Evolutionary conservation across 30 jellyfish, hydroid and myxozoan genomes (phyloP).

Genomic region (Haliclystus octoradiatus): DNA sequence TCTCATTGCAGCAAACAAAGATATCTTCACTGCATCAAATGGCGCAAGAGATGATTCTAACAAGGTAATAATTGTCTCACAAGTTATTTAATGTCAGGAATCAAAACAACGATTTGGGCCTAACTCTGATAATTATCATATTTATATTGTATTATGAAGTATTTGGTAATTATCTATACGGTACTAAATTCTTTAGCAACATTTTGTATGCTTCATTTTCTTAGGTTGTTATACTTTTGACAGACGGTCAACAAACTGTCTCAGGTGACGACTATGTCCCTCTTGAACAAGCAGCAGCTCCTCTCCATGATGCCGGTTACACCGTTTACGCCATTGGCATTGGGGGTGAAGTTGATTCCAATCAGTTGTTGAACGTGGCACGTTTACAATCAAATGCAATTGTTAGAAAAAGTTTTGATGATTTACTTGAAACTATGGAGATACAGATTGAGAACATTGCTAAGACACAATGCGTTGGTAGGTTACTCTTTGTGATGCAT

Average conservation of each 20-base stretch:
- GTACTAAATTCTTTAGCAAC: neutral
- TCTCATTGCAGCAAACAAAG: constrained; percentile 33
- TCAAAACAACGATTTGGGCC: neutral
- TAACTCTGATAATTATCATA: neutral
- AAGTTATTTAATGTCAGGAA: neutral
- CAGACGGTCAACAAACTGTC: constrained; percentile 77
- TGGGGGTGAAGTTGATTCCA: constrained; percentile 61
- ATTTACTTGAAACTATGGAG: constrained; percentile 40
- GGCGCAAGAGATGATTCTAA: constrained; percentile 58
- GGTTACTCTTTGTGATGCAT: no score
- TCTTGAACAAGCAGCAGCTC: constrained; percentile 1
- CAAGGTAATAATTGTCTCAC: constrained; percentile 26
- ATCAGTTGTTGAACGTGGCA: constrained; percentile 43
- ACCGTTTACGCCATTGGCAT: constrained; percentile 66
- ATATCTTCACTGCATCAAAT: constrained; percentile 41
- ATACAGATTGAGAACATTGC: constrained; percentile 43
- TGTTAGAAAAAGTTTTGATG: constrained; percentile 46
- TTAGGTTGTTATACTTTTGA: constrained; percentile 63
- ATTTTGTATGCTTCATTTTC: neutral
- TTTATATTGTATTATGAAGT: neutral
- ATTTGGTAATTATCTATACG: neutral
- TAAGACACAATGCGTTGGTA: neutral
- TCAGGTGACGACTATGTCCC: constrained; percentile 6
- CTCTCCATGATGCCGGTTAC: constrained; percentile 37
- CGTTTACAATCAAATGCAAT: constrained; percentile 43